Evolutionary conservation across 2,797 vertebrate genomes (phyloP).

Genomic region (Darevskia mixta): DNA sequence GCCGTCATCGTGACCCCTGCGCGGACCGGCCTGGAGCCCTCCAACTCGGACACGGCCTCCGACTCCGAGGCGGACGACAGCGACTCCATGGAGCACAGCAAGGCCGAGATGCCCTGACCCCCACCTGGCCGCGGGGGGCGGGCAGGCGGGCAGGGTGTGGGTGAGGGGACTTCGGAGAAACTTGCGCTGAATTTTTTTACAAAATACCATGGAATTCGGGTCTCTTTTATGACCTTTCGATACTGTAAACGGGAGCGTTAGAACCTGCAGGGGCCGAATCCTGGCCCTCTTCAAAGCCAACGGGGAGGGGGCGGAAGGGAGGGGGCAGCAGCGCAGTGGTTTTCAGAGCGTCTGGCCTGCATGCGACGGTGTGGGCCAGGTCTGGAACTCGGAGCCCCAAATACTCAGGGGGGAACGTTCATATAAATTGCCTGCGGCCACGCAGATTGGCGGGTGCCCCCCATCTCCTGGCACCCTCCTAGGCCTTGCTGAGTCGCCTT

Average conservation of each 20-base stretch:
- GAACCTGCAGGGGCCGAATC: conserved; percentile 54
- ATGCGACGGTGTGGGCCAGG: conserved; percentile 73
- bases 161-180: conserved; percentile 53
- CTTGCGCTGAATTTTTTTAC: conserved; percentile 78
- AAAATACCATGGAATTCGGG: conserved; percentile 81
- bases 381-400: conserved; percentile 36
- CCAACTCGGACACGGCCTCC: conserved; percentile 90
- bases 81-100: conserved; percentile 82
- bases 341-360: neutral
- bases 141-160: neutral
- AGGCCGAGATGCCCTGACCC: conserved; percentile 89
- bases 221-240: conserved; percentile 85
- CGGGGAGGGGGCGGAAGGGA: conserved; percentile 48
- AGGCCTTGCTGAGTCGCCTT: neutral
- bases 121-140: conserved; percentile 33
- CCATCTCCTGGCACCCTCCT: too few species aligned
- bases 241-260: conserved; percentile 80
- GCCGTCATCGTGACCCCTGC: conserved; percentile 92
- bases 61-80: conserved; percentile 88
- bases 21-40: conserved; percentile 84
- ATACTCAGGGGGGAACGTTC: neutral
- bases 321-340: conserved; percentile 21
- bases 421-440: neutral
- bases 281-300: conserved; percentile 50
- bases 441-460: too few species aligned